phyloP scores from a whole-genome alignment of 2,113 vertebrate genomes.

The Corapipo altera region DNA sequence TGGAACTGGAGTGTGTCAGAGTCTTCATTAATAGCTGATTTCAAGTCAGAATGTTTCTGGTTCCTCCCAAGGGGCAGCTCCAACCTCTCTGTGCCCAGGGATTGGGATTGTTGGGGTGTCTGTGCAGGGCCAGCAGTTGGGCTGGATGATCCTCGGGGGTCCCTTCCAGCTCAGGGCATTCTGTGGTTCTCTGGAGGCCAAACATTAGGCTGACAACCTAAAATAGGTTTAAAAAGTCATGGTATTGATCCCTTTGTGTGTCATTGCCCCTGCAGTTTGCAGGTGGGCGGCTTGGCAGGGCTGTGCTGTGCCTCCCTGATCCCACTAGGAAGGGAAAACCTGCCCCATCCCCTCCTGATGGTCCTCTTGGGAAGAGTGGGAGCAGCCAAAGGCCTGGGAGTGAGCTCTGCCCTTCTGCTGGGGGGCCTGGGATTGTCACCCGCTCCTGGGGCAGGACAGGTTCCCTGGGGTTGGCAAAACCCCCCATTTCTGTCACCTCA shows the following conservation, averaged over 20 bases:
- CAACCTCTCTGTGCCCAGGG: too few relatives aligned
- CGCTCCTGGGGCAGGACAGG: fast-evolving
- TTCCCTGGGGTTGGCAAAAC: neutral
- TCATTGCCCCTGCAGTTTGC: neutral
- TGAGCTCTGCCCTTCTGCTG: neutral
- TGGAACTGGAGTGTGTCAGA: neutral
- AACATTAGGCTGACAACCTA: neutral
- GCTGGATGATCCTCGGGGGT: neutral
- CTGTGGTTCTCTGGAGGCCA: neutral
- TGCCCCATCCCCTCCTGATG: fast-evolving
- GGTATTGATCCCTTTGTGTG: neutral
- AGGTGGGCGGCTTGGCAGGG: neutral
- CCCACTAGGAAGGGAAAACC: neutral
- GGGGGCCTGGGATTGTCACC: neutral
- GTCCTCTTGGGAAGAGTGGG: fast-evolving
- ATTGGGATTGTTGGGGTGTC: neutral
- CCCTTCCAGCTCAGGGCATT: neutral
- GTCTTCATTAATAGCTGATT: neutral
- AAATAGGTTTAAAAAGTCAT: neutral
- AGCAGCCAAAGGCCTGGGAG: neutral
- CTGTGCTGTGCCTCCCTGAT: neutral
- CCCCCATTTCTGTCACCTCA: fast-evolving
- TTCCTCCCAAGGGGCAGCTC: neutral
- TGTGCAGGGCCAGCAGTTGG: neutral
- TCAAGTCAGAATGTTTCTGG: neutral